These are phyloP conservation scores for Dendropsophus ebraccatus DNA, from an alignment of 2,113 vertebrate genomes.

Conservation along the genomic window DNA sequence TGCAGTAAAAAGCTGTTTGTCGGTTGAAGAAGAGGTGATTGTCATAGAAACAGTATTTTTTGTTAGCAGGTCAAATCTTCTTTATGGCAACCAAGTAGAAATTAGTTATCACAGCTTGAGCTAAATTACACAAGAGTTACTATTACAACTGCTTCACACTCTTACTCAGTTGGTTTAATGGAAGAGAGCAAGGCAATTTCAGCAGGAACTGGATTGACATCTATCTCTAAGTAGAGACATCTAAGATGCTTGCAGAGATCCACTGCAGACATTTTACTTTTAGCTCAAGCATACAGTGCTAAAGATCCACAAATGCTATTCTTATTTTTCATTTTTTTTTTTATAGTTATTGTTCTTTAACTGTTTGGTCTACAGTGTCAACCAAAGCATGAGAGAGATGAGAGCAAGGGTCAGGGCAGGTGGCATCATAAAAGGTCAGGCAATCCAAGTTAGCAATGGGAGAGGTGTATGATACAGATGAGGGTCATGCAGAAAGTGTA, in stretches of 20 bases:
- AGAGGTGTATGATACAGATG: too few species aligned
- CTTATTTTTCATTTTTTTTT: too few species aligned
- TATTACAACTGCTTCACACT: conserved; percentile 30
- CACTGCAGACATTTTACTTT: not conserved
- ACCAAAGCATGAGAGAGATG: too few species aligned
- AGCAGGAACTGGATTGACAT: not conserved
- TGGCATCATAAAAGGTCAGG: too few species aligned
- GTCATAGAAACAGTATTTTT: conserved; percentile 51
- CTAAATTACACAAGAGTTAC: conserved; percentile 47
- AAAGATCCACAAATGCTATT: not conserved
- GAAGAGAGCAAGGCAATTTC: conserved; percentile 26
- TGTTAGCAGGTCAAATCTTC: conserved; percentile 27
- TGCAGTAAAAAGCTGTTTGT: conserved; percentile 28
- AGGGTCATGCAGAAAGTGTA: too few species aligned
- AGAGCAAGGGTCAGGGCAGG: too few species aligned
- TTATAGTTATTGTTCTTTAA: too few species aligned
- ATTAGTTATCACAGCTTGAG: conserved; percentile 45
- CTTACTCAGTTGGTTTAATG: conserved; percentile 15
- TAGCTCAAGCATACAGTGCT: not conserved
- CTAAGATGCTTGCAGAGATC: conserved; percentile 14
- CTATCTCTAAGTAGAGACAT: conserved; percentile 23
- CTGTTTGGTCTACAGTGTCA: too few species aligned
- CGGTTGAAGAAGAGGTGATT: conserved; percentile 5
- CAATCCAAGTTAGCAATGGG: too few species aligned
- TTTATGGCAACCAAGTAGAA: conserved; percentile 41